Evolutionary conservation across 2,888 invertebrate species (phyloP).

Genomic region (Limnephilus rhombicus): DNA sequence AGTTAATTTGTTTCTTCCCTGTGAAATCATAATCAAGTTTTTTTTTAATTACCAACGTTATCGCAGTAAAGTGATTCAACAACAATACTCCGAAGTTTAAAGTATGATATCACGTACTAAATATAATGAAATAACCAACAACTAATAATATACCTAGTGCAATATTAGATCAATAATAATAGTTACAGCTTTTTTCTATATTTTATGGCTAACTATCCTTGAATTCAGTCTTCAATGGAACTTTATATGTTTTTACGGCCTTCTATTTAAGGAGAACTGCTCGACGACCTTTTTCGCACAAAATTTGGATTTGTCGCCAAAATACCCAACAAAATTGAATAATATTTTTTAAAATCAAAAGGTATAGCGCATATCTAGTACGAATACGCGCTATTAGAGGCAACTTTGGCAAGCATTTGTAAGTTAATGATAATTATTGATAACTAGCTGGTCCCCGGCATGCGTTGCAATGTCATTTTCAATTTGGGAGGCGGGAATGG

Average conservation of each 20-base stretch:
- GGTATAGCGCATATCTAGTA: no score
- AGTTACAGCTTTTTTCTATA: not conserved
- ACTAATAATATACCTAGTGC: not conserved
- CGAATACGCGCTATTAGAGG: no score
- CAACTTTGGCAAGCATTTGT: no score
- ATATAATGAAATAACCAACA: not conserved
- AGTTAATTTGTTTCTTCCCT: constrained; percentile 45
- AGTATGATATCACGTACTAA: constrained; percentile 26
- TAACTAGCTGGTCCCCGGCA: no score
- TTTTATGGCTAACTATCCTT: constrained; percentile 6
- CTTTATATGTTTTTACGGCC: not conserved
- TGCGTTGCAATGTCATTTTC: no score
- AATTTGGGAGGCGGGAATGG: no score
- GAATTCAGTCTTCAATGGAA: not conserved
- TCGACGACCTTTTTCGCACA: no score
- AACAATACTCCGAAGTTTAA: constrained; percentile 49
- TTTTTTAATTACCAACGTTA: constrained; percentile 50
- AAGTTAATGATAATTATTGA: no score
- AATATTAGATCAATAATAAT: not conserved
- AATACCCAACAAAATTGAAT: no score
- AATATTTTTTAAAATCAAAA: no score
- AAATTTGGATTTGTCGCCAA: no score
- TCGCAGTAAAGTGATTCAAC: constrained; percentile 56
- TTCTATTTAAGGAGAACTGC: no score
- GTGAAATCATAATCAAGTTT: constrained; percentile 62